Conservation (phyloP, 1,140 invertebrate genomes). For the Cecropterus lyciades region DNA sequence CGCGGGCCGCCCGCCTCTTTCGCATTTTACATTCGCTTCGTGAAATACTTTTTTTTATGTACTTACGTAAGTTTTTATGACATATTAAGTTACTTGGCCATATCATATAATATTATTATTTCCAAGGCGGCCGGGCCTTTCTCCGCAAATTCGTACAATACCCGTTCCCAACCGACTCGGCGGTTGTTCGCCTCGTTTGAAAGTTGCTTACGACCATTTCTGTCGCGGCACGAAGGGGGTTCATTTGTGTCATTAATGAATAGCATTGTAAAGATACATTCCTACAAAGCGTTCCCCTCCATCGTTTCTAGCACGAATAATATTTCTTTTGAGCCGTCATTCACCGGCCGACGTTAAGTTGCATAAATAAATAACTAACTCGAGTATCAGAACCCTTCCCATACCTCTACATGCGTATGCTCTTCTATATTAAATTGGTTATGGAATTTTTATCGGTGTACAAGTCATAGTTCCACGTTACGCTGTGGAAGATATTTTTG, state of each 20-base stretch:
- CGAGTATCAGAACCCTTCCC: constrained; percentile 59
- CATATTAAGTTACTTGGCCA: constrained; percentile 31
- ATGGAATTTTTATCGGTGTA: neutral
- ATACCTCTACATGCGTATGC: constrained; percentile 41
- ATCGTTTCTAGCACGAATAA: constrained; percentile 45
- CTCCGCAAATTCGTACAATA: constrained; percentile 5
- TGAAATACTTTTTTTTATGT: constrained; percentile 63
- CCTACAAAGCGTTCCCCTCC: constrained; percentile 49
- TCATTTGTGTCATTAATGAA: constrained; percentile 52
- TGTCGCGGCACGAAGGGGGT: constrained; percentile 34
- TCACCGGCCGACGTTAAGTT: constrained; percentile 59
- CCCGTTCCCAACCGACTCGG: constrained; percentile 15
- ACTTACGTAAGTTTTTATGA: constrained; percentile 52
- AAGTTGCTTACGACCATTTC: constrained; percentile 28
- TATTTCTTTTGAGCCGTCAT: constrained; percentile 63
- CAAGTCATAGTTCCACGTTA: neutral
- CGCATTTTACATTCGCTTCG: constrained; percentile 64
- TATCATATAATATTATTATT: constrained; percentile 14
- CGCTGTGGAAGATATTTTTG: neutral
- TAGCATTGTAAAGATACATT: constrained; percentile 58
- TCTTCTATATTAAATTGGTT: constrained; percentile 8
- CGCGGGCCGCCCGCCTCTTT: constrained; percentile 48
- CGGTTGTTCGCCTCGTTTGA: constrained; percentile 12
- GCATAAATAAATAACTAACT: constrained; percentile 75
- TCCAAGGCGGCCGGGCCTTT: neutral